Evolutionary conservation across 2,797 vertebrate genomes (phyloP), one percentile per base, ranked within the genome.

Genomic region (Clamator glandarius): DNA sequence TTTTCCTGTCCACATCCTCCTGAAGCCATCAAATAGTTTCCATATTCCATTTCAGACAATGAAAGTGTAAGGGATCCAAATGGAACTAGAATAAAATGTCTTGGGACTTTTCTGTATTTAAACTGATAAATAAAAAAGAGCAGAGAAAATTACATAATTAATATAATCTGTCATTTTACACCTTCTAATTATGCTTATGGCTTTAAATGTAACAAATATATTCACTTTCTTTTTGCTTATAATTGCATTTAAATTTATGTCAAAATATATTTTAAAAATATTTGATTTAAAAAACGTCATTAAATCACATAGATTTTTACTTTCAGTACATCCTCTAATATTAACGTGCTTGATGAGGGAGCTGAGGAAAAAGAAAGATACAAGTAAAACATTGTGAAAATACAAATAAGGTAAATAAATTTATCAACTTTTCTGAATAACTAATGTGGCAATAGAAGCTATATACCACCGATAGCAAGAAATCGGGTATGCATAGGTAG

Each of bases 131-230:
- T 28, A n/a, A 23, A 67, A 61, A 52, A 35, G 6, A 91, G 16
- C 6, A 12, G 14, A 41, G 13, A 11, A 51, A 44, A 50, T 39
- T 2, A 41, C 11, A 3, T 24, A 39, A 42, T 39, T 72, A 67
- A 15, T 3, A 3, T 25, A 33, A 5, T 42, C 2, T 0, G 3
- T 52, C 2, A 1, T 52, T 33, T 51, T 63, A 33, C 21, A 80
- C 2, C 1, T 70, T 78, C 17, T 57, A 46, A 57, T 64, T 69
- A 24, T 16, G 9, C 2, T 28, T 80, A 25, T 15, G 42, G 6
- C 50, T 36, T 48, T 17, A 79, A 73, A 23, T 44, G 16, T 46
- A 82, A 61, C 50, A 70, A 36, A 36, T 50, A 26, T 4, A 31
- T 3, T 14, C 55, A 26, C 3, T 23, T 50, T 39, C 33, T 36